Base-by-base conservation (phyloP, 1,140 invertebrate genomes). In the Eupeodes corollae region DNA sequence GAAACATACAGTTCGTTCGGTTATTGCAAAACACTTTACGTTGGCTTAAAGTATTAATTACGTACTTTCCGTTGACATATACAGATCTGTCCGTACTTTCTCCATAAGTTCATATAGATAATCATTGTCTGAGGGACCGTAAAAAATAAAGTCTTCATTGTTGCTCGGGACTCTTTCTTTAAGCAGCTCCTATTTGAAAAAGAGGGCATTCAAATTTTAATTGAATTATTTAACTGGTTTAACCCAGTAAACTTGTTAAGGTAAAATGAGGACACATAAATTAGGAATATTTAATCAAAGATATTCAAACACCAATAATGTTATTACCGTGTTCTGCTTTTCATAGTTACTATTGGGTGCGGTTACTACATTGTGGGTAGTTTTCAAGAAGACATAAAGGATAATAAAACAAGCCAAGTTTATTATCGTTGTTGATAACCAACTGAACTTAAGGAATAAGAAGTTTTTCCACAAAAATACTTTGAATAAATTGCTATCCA, bases 31-130 rank as follows among this genome's bases (percentile, higher is more conserved):
- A 48, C 30, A 40, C 41, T 47, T 47, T 10, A 3, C 15, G 12
- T 19, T 15, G 9, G 12, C 8, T 15, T 16, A 31, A 21, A 26
- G 31, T 35, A 14, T 30, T 37, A 31, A 21, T 21, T 14, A 30
- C n/a, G n/a, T 61, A 72, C 70, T 58, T 30, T 70, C 66, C 41
- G 52, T 56, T 33, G 52, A 34, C 11, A 70, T 54, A 18, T 60
- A 42, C 34, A 72, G 48, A 14, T 67, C 62, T 31, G 48, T n/a
- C 5, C 68, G 59, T 14, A 70, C 55, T 19, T 53, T 41, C 16
- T 64, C 59, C 49, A 72, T 67, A 3, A 74, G 47, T 6, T 51
- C 46, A 46, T 52, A 48, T 9, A 56, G 58, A 34, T 62, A 65
- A 1, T 54, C 26, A 2, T 52, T 62, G 21, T 26, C 8, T 6